A percentile compares a stretch with the other conserved stretches of the same genome.
Evolutionary conservation across 2,113 vertebrate genomes (phyloP).

Genomic region (Odontophorus gujanensis): DNA sequence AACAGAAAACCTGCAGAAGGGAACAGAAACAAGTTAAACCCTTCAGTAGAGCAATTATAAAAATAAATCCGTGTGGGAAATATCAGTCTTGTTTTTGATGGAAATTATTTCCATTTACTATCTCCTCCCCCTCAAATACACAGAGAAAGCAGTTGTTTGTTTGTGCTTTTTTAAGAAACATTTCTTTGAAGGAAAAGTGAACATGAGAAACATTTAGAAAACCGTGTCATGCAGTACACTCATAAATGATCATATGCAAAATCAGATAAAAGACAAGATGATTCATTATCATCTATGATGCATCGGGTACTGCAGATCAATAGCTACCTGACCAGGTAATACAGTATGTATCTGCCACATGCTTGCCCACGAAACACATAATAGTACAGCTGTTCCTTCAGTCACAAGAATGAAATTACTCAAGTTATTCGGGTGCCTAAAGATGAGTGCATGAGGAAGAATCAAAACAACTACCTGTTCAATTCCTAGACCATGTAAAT

Average conservation of each 20-base stretch:
- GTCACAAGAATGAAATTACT: neutral
- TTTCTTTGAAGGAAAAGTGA: neutral
- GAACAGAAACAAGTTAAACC: neutral
- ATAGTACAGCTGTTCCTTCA: neutral
- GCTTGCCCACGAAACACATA: neutral
- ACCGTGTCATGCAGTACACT: neutral
- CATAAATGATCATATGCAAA: neutral
- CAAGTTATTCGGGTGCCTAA: neutral
- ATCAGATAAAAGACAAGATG: neutral
- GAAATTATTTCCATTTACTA: neutral
- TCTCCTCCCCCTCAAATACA: neutral
- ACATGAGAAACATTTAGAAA: neutral
- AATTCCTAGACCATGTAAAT: neutral
- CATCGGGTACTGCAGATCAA: neutral
- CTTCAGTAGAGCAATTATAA: neutral
- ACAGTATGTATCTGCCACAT: neutral
- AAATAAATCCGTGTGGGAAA: neutral
- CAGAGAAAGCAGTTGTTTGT: too few species aligned
- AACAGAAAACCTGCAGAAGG: neutral
- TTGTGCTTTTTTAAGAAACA: neutral
- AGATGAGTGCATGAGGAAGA: neutral
- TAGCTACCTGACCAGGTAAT: neutral
- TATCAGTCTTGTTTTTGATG: neutral
- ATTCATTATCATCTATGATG: neutral
- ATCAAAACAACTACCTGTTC: neutral